Evolutionary conservation across 2,888 invertebrate genomes (phyloP).

Genomic region (Agelastica alni): DNA sequence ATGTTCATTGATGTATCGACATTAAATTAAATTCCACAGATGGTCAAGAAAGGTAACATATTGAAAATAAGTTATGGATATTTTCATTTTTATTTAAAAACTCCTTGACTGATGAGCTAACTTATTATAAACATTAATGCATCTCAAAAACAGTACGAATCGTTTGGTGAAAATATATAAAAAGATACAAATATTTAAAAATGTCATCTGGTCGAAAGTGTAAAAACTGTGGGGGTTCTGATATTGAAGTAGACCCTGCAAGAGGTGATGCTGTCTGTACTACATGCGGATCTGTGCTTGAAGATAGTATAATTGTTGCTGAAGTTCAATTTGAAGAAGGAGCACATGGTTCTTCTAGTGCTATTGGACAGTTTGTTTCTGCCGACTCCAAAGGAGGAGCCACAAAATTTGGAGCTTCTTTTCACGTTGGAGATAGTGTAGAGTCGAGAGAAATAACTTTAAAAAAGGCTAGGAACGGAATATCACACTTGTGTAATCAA

Average conservation of each 20-base stretch:
- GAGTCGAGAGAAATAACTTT: constrained; percentile 94
- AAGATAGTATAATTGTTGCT: constrained; percentile 94
- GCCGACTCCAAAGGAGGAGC: constrained; percentile 86
- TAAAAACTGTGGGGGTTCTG: constrained; percentile 84
- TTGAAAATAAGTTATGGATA: no score
- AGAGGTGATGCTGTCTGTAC: constrained; percentile 96
- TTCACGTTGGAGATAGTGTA: constrained; percentile 78
- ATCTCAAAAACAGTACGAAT: no score
- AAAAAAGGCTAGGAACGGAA: constrained; percentile 83
- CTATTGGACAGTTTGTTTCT: constrained; percentile 92
- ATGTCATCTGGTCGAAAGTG: constrained; percentile 75
- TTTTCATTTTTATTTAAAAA: no score
- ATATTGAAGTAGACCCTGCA: constrained; percentile 92
- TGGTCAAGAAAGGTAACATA: no score
- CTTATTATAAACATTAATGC: no score
- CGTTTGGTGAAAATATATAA: no score
- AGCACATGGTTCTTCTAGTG: constrained; percentile 82
- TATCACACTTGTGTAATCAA: constrained; percentile 84
- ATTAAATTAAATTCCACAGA: no score
- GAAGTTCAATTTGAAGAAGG: constrained; percentile 96
- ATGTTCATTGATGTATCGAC: no score
- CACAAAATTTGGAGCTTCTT: constrained; percentile 78
- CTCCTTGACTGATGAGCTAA: no score
- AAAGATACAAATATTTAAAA: no score
- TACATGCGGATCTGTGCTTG: constrained; percentile 93